phyloP scores from a whole-genome alignment of 1,140 invertebrate species.

The Rhagoletis zephyria region DNA sequence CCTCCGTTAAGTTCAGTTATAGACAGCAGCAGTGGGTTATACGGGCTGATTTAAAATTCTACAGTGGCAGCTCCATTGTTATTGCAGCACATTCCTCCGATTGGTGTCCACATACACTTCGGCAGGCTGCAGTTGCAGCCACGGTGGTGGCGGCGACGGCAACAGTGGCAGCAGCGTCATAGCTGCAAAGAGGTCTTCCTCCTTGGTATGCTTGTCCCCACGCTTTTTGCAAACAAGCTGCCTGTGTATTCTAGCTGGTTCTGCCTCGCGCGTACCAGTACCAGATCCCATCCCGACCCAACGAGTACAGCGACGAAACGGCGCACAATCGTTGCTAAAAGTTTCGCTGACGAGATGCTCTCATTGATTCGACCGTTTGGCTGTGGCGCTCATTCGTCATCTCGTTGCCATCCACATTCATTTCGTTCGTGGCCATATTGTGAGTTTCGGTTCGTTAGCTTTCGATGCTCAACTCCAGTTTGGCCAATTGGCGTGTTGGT shows the following conservation, averaged over 20 bases:
- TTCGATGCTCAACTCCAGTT: constrained; percentile 44
- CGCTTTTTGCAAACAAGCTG: no score
- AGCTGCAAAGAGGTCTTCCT: not conserved
- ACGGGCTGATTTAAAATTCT: no score
- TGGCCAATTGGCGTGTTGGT: constrained; percentile 38
- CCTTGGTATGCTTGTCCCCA: not conserved
- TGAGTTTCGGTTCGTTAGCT: constrained; percentile 18
- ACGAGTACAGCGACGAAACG: not conserved
- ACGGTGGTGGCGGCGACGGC: not conserved
- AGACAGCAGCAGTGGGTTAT: no score
- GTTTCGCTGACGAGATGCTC: not conserved
- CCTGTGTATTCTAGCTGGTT: not conserved
- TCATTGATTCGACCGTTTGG: constrained; percentile 3
- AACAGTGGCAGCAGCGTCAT: not conserved
- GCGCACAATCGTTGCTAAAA: not conserved
- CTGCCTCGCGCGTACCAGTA: not conserved
- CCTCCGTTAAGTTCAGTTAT: not conserved
- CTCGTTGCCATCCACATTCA: not conserved
- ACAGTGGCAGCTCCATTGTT: no score
- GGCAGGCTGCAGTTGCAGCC: not conserved
- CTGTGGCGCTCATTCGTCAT: constrained; percentile 31
- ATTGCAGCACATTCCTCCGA: no score
- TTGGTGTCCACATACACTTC: not conserved
- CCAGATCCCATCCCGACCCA: not conserved
- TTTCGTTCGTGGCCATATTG: not conserved